Conservation (phyloP, 2,888 invertebrate genomes). For the Mystacides longicornis region DNA sequence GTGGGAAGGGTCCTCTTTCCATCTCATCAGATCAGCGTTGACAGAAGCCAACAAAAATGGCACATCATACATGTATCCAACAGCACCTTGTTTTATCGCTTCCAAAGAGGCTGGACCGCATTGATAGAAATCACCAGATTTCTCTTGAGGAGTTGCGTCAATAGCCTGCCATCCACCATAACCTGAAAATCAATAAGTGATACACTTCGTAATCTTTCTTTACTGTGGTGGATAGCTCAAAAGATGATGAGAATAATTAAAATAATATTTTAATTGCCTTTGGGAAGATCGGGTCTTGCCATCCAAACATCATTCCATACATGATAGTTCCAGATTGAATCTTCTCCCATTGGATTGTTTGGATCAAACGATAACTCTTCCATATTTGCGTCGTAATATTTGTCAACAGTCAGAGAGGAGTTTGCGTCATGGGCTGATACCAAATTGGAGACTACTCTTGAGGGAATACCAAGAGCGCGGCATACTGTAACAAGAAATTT, state of each 20-base stretch:
- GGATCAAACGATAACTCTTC: slow-evolving; percentile 60
- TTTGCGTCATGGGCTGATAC: slow-evolving; percentile 83
- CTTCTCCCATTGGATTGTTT: slow-evolving; percentile 57
- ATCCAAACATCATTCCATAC: slow-evolving; percentile 88
- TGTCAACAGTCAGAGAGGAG: slow-evolving; percentile 69
- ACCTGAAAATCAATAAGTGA: slow-evolving; percentile 39
- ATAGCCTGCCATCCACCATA: slow-evolving; percentile 89
- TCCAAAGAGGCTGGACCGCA: slow-evolving; percentile 75
- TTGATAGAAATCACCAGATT: slow-evolving; percentile 62
- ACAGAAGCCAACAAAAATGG: slow-evolving; percentile 75
- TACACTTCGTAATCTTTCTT: neutral
- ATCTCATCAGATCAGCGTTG: slow-evolving; percentile 75
- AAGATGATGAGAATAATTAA: neutral
- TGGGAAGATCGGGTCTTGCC: slow-evolving; percentile 68
- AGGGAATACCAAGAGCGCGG: slow-evolving; percentile 72
- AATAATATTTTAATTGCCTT: slow-evolving; percentile 35
- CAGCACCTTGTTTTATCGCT: slow-evolving; percentile 69
- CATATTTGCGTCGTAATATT: slow-evolving; percentile 61
- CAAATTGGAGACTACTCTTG: slow-evolving; percentile 73
- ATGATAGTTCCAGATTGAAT: slow-evolving; percentile 84
- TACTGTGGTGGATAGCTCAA: neutral
- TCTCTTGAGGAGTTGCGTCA: slow-evolving; percentile 80
- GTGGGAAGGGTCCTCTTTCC: slow-evolving; percentile 60
- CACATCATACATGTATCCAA: slow-evolving; percentile 67
- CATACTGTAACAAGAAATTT: slow-evolving; percentile 66